Base-by-base conservation (phyloP, 2,888 invertebrate species). In the Sinodicranocentrus sp. region DNA sequence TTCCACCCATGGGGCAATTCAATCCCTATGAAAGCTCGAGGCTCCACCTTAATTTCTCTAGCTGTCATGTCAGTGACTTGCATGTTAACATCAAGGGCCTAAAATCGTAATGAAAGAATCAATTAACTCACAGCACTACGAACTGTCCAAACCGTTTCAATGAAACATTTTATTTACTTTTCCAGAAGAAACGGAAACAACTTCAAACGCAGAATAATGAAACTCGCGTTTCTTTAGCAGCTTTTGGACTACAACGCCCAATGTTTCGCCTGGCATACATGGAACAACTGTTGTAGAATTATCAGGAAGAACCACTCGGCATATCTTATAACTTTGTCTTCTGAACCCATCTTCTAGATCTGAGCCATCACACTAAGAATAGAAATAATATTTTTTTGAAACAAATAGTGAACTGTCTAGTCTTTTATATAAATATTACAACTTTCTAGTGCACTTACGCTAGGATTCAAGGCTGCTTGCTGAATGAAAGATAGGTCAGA, bases 271-370 rank as follows among this genome's bases (percentile, higher is more conserved):
- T 21, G 94, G 92, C 89, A 94, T 94, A 63, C 96, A 95, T 88
- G 95, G 95, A 82, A 98, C 95, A 88, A 98, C 97, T 0, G 98
- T 97, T 1, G 98, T 97, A 82, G 97, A 96, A 65, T 96, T 95
- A 91, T 98, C 97, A 1, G 96, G 96, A 84, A 98, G 92, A 89
- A 96, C 94, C 84, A 98, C 96, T 87, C 97, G 94, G 90, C 97
- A 97, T 33, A 96, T 91, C 2, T 88, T 89, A 63, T 86, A 88
- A 68, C 88, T 89, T 61, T 87, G 85, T 43, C 88, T 72, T 77
- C 88, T 73, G 23, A 84, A 85, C 8, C 84, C 84, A 44, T 88
- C 89, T 28, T 88, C 88, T 21, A 87, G 86, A 73, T 89, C 87
- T 19, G 88, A 88, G 10, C 84, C 85, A 17, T 89, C 89, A 82